Percentiles rank a stretch among this genome's conserved stretches.
Evolutionary conservation across 2,797 vertebrate genomes (phyloP).

Genomic region (Catamblyrhynchus diadema): DNA sequence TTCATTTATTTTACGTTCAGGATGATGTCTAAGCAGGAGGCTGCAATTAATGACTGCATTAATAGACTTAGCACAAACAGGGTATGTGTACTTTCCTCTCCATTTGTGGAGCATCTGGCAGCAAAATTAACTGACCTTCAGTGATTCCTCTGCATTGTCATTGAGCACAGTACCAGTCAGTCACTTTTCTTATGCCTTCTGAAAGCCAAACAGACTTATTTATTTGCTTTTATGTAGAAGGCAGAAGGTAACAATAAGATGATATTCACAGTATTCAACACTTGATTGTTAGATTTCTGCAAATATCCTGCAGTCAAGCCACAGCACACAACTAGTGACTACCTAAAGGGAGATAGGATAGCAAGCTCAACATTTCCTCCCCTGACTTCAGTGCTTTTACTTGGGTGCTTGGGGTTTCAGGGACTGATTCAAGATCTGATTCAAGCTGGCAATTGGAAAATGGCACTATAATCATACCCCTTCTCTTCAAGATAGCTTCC

Average conservation of each 20-base stretch:
- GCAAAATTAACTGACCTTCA: slow-evolving; percentile 45
- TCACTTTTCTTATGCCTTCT: background rate
- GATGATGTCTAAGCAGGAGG: slow-evolving; percentile 1
- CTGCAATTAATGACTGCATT: slow-evolving; percentile 30
- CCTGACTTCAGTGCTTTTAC: background rate
- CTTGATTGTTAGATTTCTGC: background rate
- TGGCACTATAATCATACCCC: background rate
- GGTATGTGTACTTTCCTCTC: background rate
- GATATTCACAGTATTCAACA: background rate
- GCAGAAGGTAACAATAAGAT: background rate
- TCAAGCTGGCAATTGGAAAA: background rate
- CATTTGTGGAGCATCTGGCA: slow-evolving; percentile 20
- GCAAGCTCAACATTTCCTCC: background rate
- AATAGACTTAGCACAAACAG: slow-evolving; percentile 26
- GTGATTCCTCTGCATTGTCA: slow-evolving; percentile 4
- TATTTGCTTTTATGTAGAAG: background rate
- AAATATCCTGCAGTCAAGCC: background rate
- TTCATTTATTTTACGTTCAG: background rate
- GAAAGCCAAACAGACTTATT: background rate
- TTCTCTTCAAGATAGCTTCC: background rate
- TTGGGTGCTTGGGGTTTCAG: background rate
- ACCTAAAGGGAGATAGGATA: background rate
- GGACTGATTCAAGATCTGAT: background rate
- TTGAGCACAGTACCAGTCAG: background rate
- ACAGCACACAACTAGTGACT: background rate